Evolutionary conservation across 1,140 invertebrate genomes (phyloP).

Genomic region (Drosophila tsacasi): DNA sequence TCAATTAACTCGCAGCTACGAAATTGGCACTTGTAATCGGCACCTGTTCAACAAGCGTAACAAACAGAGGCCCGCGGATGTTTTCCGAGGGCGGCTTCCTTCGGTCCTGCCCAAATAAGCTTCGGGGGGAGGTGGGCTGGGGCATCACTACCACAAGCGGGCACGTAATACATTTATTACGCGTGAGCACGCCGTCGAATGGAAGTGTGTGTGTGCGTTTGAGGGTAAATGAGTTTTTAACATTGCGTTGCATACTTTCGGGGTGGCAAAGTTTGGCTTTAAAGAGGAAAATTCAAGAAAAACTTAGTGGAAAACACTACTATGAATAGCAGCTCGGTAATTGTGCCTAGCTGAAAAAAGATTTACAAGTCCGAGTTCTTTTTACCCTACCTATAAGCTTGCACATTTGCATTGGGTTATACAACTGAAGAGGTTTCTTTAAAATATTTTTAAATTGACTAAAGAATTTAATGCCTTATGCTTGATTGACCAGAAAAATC

Average conservation of each 20-base stretch:
- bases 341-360: neutral
- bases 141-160: constrained; percentile 21
- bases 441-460: neutral
- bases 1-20: constrained; percentile 73
- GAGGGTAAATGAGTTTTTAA: constrained; percentile 61
- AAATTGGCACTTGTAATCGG: constrained; percentile 82
- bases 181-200: constrained; percentile 60
- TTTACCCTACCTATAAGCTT: no score
- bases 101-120: constrained; percentile 60
- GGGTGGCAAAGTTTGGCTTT: constrained; percentile 60
- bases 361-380: neutral
- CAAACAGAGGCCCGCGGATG: constrained; percentile 42
- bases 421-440: no score
- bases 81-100: constrained; percentile 18
- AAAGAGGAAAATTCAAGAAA: constrained; percentile 29
- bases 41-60: constrained; percentile 81
- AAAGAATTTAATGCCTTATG: no score
- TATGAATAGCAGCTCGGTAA: neutral
- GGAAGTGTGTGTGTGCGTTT: constrained; percentile 27
- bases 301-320: neutral
- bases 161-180: constrained; percentile 79
- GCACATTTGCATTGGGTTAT: neutral
- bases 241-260: constrained; percentile 62
- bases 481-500: neutral
- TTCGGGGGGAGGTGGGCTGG: neutral